Evolutionary conservation across 2,888 invertebrate species (phyloP), one percentile per base, ranked within the genome.

Genomic region (Pandemis heparana): DNA sequence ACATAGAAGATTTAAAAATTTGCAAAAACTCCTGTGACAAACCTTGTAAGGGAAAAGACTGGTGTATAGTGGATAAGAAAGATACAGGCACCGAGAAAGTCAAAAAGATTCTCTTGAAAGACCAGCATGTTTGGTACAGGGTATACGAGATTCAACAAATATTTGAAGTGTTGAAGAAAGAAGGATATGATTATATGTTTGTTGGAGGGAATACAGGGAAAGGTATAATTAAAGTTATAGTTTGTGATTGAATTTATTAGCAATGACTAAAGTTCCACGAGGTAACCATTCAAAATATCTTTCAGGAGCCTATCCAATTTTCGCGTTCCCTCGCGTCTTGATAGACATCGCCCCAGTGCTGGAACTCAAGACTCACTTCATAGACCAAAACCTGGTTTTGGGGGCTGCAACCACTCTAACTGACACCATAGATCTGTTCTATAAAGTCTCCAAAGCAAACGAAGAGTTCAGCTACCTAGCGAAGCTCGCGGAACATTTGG

Each of bases 161-260:
- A 61, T 94, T 96, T 78, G 82, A 87, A 39, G 82, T 95, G 60
- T 75, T 88, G 0, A 10, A 78, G 5, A 71, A 86, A 92, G 79
- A 85, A 81, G 77, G 86, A 77, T 56, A 82, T 83, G 77, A 82
- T 8, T 96, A 96, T 77, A 94, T 95, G 85, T 83, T 97, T 2
- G 95, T 97, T 3, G 96, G 95, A 39, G 97, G 97, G 48, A 97
- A 97, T 83, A 97, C 97, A 10, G 96, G 96, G 8, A 95, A 95
- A 87, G 97, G 97, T 89, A 83, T 70, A 56, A n/a, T n/a, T n/a
- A n/a, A n/a, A n/a, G 18, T 12, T 16, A n/a, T 7, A 51, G 3
- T 18, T 53, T 18, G 51, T 51, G 12, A 12, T 14, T 12, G 12
- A 46, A 14, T 46, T 46, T 14, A 9, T 46, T 10, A 46, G 12